Percentiles rank a stretch among this genome's conserved stretches.
Conservation (phyloP, 1,140 invertebrate species). For the Magallana angulata region DNA sequence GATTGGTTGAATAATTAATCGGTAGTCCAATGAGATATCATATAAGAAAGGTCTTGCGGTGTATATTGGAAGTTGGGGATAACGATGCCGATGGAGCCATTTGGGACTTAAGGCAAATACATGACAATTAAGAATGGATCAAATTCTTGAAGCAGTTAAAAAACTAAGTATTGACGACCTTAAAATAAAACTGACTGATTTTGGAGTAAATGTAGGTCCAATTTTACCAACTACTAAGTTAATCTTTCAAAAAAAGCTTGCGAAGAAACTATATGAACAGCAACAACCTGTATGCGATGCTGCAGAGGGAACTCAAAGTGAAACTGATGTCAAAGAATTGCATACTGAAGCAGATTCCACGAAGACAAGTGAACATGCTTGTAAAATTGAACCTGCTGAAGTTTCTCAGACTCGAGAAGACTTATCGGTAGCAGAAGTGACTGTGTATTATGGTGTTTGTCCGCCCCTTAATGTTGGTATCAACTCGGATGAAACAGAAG, state of each 20-base stretch:
- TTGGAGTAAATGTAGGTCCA: conserved; percentile 70
- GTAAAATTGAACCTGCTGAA: not conserved
- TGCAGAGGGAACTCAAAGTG: conserved; percentile 13
- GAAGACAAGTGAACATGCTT: not conserved
- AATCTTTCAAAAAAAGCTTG: conserved; percentile 70
- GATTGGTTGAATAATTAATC: conserved; percentile 22
- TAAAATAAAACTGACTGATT: conserved; percentile 60
- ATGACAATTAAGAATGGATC: conserved; percentile 59
- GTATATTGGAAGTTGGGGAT: conserved; percentile 24
- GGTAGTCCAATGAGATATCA: conserved; percentile 20
- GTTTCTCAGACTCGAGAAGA: not conserved
- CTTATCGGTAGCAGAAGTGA: not conserved
- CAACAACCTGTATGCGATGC: conserved; percentile 38
- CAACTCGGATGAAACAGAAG: conserved; percentile 42
- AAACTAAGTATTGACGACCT: conserved; percentile 62
- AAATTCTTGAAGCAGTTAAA: conserved; percentile 66
- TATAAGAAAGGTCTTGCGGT: not conserved
- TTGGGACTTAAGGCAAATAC: too few species aligned
- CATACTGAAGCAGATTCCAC: not conserved
- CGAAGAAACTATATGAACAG: conserved; percentile 59
- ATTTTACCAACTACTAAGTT: conserved; percentile 65
- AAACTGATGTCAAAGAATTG: not conserved
- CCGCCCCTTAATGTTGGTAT: conserved; percentile 33
- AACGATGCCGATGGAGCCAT: not conserved
- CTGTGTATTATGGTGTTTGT: conserved; percentile 53